A percentile compares a stretch with the other conserved stretches of the same genome.
These are phyloP conservation scores for Pocillopora meandrina DNA, from an alignment of 92 coral and sea anemone genomes.

Conservation along the genomic window DNA sequence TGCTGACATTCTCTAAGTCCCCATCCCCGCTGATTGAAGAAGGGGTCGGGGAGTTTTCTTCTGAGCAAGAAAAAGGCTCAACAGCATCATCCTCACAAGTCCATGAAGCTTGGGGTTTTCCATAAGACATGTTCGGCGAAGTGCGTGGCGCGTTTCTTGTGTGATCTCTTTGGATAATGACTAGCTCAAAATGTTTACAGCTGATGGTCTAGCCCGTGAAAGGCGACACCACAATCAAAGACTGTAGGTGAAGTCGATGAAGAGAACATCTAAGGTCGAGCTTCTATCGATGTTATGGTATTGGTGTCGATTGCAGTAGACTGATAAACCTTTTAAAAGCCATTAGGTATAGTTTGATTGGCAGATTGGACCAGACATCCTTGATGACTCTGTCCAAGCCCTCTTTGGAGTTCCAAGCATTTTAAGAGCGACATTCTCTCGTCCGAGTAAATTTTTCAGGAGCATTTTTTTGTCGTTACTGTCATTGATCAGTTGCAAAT, in stretches of 20 bases:
- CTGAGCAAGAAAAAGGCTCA: conserved; percentile 20
- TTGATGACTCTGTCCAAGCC: conserved; percentile 1
- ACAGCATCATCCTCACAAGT: conserved; percentile 12
- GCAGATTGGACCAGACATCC: conserved; percentile 6
- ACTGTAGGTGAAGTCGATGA: conserved; percentile 13
- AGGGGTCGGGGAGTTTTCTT: conserved; percentile 39
- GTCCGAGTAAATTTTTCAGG: neutral
- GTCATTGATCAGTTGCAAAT: neutral
- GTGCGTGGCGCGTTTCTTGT: conserved; percentile 9
- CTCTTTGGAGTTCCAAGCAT: conserved; percentile 7
- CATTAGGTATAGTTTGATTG: conserved; percentile 26
- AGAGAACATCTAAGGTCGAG: conserved; percentile 25
- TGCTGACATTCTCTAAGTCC: conserved; percentile 18
- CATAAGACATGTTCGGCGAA: conserved; percentile 8
- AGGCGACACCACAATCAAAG: conserved; percentile 36
- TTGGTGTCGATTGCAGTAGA: conserved; percentile 36
- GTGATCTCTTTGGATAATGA: conserved; percentile 10
- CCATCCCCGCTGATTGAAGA: conserved; percentile 42
- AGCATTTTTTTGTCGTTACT: neutral
- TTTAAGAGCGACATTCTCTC: neutral
- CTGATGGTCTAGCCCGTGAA: conserved; percentile 10
- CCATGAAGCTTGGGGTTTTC: conserved; percentile 13
- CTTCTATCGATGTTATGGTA: neutral
- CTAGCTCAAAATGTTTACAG: conserved; percentile 19
- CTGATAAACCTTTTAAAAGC: conserved; percentile 19